Conservation (phyloP, 2,888 invertebrate species). For the Marasmarcha lunaedactyla region DNA sequence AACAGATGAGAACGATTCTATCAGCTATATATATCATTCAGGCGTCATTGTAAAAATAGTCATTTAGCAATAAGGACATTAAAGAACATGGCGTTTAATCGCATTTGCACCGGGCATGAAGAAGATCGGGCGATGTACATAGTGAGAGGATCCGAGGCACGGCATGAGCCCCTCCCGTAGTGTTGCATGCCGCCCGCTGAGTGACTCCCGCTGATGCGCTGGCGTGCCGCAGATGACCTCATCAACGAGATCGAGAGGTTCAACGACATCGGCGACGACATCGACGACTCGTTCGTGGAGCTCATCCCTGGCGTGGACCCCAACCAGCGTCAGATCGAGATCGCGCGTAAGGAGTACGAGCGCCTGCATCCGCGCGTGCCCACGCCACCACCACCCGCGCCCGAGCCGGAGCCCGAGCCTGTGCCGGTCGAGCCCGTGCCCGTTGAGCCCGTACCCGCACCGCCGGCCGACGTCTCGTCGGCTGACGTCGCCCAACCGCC, state of each 20-base stretch:
- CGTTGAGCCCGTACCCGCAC: slow-evolving; percentile 15
- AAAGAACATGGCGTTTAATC: slow-evolving; percentile 4
- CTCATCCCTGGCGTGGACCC: slow-evolving; percentile 73
- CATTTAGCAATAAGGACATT: background rate
- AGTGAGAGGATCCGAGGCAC: slow-evolving; percentile 19
- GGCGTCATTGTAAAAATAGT: slow-evolving; percentile 5
- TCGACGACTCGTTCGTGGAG: slow-evolving; percentile 94
- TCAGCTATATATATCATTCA: slow-evolving; percentile 47
- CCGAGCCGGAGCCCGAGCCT: slow-evolving; percentile 22
- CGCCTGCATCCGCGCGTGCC: slow-evolving; percentile 30
- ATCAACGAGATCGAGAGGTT: slow-evolving; percentile 90
- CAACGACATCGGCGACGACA: slow-evolving; percentile 92
- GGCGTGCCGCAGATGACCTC: slow-evolving; percentile 78
- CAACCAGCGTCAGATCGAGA: slow-evolving; percentile 38
- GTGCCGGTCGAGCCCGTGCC: slow-evolving; percentile 21
- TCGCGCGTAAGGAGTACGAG: slow-evolving; percentile 36
- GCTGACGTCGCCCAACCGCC: slow-evolving; percentile 14
- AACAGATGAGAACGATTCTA: slow-evolving; percentile 46
- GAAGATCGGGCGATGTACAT: slow-evolving; percentile 17
- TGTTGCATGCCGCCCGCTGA: slow-evolving; percentile 12
- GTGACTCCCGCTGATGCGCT: slow-evolving; percentile 29
- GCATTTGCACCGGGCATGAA: slow-evolving; percentile 44
- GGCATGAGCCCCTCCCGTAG: slow-evolving; percentile 9
- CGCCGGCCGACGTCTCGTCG: slow-evolving; percentile 17
- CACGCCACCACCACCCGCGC: slow-evolving; percentile 16